Conservation (phyloP, 2,113 vertebrate genomes). For the Ammospiza caudacuta region DNA sequence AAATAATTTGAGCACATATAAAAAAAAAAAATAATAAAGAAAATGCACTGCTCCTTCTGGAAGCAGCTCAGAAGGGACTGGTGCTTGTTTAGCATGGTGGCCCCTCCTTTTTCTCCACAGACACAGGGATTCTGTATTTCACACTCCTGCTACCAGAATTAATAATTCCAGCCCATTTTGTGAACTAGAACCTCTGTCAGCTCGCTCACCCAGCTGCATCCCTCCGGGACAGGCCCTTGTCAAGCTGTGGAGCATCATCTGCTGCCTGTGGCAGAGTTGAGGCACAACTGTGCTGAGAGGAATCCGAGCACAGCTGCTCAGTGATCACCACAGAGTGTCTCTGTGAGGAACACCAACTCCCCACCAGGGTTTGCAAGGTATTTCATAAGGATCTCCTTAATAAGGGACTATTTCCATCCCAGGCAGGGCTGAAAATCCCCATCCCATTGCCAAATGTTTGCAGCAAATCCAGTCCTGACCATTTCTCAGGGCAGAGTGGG, state of each 20-base stretch:
- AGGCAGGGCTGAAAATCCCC: background rate
- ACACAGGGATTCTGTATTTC: background rate
- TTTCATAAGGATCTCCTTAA: background rate
- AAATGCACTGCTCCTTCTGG: background rate
- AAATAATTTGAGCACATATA: background rate
- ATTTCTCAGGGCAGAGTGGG: background rate
- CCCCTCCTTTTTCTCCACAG: background rate
- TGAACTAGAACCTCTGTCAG: constrained; percentile 2
- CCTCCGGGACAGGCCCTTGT: background rate
- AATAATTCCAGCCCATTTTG: constrained; percentile 9
- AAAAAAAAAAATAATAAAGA: background rate
- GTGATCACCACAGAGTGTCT: background rate
- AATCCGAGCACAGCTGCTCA: background rate
- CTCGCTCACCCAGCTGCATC: background rate
- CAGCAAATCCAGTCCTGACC: background rate
- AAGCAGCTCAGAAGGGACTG: background rate
- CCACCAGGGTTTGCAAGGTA: background rate
- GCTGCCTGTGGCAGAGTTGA: background rate
- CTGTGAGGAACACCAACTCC: background rate
- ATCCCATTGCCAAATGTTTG: too few species aligned
- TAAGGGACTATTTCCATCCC: background rate
- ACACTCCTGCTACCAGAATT: background rate
- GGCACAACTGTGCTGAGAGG: constrained; percentile 1
- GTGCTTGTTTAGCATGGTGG: background rate
- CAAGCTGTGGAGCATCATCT: background rate